Conservation (phyloP, 2,888 invertebrate species). For the Clitarchus hookeri region DNA sequence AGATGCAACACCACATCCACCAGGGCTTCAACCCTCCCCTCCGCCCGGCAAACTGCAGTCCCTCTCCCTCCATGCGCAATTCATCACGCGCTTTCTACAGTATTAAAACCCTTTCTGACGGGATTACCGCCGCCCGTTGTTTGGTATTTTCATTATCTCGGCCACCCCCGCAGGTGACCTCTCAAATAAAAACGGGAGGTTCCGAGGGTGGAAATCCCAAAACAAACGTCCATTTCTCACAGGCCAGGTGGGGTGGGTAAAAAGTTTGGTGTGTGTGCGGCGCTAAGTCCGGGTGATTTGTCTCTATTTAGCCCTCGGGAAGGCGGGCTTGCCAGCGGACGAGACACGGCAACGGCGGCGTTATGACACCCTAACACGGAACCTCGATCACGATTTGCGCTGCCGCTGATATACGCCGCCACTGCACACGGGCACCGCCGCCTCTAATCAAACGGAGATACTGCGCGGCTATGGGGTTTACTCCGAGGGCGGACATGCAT, state of each 20-base stretch:
- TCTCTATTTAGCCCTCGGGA: background rate
- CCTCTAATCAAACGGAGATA: too few relatives aligned
- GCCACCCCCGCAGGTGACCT: background rate
- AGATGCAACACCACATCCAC: too few relatives aligned
- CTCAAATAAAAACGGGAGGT: background rate
- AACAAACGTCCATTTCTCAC: background rate
- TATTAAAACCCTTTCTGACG: background rate
- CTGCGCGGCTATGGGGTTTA: too few relatives aligned
- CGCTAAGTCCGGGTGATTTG: background rate
- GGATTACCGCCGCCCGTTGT: background rate
- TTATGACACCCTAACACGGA: background rate
- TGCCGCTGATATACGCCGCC: too few relatives aligned
- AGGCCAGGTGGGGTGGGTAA: background rate
- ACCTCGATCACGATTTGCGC: background rate
- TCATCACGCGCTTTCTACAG: slow-evolving; percentile 5
- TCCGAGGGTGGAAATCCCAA: background rate
- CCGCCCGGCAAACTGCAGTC: background rate
- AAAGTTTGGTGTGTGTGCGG: background rate
- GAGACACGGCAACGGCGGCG: background rate
- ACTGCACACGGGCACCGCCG: too few relatives aligned
- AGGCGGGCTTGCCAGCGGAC: background rate
- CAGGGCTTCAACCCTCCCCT: background rate
- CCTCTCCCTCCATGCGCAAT: background rate
- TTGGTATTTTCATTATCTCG: slow-evolving; percentile 2
- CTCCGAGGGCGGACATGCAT: too few relatives aligned